A percentile compares a stretch with the other conserved stretches of the same genome.
Evolutionary conservation across 2,113 vertebrate genomes (phyloP).

Genomic region (Lepisosteus oculatus): DNA sequence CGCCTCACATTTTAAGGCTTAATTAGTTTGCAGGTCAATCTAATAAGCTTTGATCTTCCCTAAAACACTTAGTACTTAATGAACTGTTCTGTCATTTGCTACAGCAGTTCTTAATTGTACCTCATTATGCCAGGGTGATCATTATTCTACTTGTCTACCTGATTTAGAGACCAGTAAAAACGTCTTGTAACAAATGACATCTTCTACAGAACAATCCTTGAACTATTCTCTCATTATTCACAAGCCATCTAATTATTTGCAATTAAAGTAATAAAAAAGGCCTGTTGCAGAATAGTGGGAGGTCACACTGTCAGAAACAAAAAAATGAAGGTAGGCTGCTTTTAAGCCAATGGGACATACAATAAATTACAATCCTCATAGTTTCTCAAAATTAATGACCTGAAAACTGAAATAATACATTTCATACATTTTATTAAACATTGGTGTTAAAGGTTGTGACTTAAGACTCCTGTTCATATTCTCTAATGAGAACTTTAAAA

Average conservation of each 20-base stretch:
- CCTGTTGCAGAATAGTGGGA: conserved; percentile 71
- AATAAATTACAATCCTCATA: conserved; percentile 1
- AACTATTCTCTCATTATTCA: conserved; percentile 78
- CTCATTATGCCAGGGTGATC: conserved; percentile 76
- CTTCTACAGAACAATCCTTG: conserved; percentile 72
- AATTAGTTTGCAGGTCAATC: conserved; percentile 31
- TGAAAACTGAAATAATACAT: not conserved
- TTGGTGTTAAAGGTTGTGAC: too few relatives aligned
- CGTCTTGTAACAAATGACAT: conserved; percentile 74
- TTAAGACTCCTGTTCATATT: too few relatives aligned
- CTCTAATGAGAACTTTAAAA: too few relatives aligned
- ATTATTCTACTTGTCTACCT: conserved; percentile 81
- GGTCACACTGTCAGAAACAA: conserved; percentile 30
- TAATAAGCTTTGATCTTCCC: conserved; percentile 73
- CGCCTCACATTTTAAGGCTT: conserved; percentile 26
- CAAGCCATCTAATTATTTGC: conserved; percentile 84
- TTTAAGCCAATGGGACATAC: not conserved
- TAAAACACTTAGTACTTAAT: conserved; percentile 69
- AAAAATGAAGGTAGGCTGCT: conserved; percentile 2
- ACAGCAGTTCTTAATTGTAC: conserved; percentile 76
- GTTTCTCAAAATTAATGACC: not conserved
- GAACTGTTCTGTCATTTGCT: conserved; percentile 75
- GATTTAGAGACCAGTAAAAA: conserved; percentile 82
- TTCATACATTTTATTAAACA: too few relatives aligned
- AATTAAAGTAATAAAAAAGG: conserved; percentile 80